phyloP scores from a whole-genome alignment of 64 coral and sea anemone species.

The Montipora cactus region DNA sequence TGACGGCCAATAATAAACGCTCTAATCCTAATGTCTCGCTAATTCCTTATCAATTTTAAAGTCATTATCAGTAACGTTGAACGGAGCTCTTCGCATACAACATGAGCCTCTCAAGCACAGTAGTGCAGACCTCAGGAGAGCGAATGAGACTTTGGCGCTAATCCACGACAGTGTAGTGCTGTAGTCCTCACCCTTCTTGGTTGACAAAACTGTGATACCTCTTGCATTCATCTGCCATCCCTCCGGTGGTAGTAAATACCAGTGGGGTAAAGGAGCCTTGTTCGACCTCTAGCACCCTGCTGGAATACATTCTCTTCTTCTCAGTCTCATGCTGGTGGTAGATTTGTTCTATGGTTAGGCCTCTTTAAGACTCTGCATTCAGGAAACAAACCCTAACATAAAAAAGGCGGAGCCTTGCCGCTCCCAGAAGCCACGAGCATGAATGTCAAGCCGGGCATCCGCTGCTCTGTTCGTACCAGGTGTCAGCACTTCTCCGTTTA shows the following conservation, averaged over 20 bases:
- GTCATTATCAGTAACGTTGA: not conserved
- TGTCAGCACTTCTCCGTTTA: conserved; percentile 27
- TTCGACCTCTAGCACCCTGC: not conserved
- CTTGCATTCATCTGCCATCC: conserved; percentile 9
- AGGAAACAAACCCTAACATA: conserved; percentile 11
- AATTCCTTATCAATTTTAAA: not conserved
- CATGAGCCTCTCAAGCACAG: not conserved
- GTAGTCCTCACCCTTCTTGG: conserved; percentile 45
- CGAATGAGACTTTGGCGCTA: conserved; percentile 24
- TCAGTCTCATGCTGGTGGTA: not conserved
- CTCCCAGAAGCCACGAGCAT: conserved; percentile 29
- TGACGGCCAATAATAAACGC: not conserved
- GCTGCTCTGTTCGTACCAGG: conserved; percentile 1
- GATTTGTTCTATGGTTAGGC: conserved; percentile 6
- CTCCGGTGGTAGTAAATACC: conserved; percentile 13
- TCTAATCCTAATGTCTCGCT: not conserved
- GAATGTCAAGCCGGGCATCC: conserved; percentile 26
- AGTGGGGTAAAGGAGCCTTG: conserved; percentile 5
- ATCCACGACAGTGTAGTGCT: conserved; percentile 20
- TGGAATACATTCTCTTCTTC: not conserved
- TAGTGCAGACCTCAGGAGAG: conserved; percentile 38
- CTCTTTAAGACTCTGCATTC: conserved; percentile 34
- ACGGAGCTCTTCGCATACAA: too few relatives aligned
- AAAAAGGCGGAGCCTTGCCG: conserved; percentile 26
- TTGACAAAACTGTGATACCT: not conserved